Evolutionary conservation across 2,797 vertebrate genomes (phyloP).

Genomic region (Sylvilagus floridanus): DNA sequence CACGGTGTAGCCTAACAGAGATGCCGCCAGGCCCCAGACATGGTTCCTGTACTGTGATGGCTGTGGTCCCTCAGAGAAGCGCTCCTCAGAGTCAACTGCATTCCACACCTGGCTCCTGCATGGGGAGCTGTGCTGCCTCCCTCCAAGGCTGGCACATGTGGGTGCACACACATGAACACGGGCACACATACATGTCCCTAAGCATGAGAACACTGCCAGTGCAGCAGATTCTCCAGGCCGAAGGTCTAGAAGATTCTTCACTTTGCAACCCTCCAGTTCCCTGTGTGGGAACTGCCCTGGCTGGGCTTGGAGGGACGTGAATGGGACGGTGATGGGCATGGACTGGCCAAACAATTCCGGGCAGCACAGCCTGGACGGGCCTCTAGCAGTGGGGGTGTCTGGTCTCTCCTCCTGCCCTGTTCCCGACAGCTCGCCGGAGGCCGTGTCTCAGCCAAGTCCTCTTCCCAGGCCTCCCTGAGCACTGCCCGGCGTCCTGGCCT

Average conservation of each 20-base stretch:
- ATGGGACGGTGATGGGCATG: background rate
- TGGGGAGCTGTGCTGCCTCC: too few relatives aligned
- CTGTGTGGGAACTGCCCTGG: background rate
- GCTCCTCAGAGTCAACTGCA: too few relatives aligned
- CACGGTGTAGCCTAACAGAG: too few relatives aligned
- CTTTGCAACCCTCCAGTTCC: background rate
- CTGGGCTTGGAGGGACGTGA: background rate
- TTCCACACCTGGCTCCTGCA: too few relatives aligned
- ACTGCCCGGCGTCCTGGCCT: background rate
- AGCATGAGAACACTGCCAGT: fast-evolving
- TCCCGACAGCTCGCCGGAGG: background rate
- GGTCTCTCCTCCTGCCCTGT: background rate
- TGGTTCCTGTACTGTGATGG: too few relatives aligned
- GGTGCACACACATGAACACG: fast-evolving
- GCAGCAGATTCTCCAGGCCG: background rate
- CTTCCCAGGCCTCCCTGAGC: background rate
- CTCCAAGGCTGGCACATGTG: too few relatives aligned
- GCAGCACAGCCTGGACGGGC: background rate
- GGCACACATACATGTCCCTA: fast-evolving
- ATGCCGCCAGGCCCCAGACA: too few relatives aligned
- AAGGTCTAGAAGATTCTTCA: background rate
- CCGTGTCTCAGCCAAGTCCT: background rate
- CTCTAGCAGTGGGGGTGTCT: too few relatives aligned
- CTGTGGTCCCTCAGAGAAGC: too few relatives aligned
- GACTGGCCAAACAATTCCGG: background rate